These are phyloP conservation scores for Sycophaga agraensis DNA, from an alignment of 1,140 invertebrate species.

Conservation along the genomic window DNA sequence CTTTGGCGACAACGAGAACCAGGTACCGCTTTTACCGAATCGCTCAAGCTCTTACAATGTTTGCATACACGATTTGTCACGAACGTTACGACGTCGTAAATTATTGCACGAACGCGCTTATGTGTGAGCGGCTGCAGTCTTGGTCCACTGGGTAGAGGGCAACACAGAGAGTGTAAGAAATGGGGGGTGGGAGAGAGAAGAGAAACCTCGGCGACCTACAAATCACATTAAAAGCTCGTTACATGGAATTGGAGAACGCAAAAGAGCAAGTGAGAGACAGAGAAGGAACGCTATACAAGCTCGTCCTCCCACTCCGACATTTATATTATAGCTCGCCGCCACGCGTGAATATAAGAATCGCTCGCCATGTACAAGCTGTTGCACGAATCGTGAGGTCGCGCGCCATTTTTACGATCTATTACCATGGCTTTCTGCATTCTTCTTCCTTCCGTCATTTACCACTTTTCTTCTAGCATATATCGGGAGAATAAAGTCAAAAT, in stretches of 20 bases:
- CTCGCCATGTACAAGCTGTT: slow-evolving; percentile 22
- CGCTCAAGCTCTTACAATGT: slow-evolving; percentile 47
- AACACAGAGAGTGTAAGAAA: too few species aligned
- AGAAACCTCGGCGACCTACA: too few species aligned
- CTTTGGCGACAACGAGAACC: slow-evolving; percentile 8
- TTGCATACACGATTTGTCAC: slow-evolving; percentile 54
- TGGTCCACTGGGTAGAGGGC: too few species aligned
- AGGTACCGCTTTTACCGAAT: slow-evolving; percentile 48
- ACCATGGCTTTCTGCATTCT: slow-evolving; percentile 4
- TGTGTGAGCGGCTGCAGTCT: background rate
- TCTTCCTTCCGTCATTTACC: background rate
- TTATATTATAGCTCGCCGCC: slow-evolving; percentile 11
- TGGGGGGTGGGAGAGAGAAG: too few species aligned
- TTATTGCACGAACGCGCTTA: slow-evolving; percentile 38
- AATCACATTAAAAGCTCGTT: slow-evolving; percentile 43
- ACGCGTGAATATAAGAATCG: too few species aligned
- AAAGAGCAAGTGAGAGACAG: slow-evolving; percentile 5
- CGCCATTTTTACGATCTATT: slow-evolving; percentile 24
- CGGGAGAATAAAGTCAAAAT: background rate
- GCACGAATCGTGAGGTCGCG: slow-evolving; percentile 19
- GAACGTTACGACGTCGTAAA: slow-evolving; percentile 49
- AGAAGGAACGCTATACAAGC: background rate
- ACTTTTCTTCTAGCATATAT: background rate
- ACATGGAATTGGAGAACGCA: slow-evolving; percentile 26
- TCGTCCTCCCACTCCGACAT: slow-evolving; percentile 17